Evolutionary conservation across 92 coral and sea anemone species (phyloP), one percentile per base, ranked within the genome.

Genomic region (Porites evermanni): DNA sequence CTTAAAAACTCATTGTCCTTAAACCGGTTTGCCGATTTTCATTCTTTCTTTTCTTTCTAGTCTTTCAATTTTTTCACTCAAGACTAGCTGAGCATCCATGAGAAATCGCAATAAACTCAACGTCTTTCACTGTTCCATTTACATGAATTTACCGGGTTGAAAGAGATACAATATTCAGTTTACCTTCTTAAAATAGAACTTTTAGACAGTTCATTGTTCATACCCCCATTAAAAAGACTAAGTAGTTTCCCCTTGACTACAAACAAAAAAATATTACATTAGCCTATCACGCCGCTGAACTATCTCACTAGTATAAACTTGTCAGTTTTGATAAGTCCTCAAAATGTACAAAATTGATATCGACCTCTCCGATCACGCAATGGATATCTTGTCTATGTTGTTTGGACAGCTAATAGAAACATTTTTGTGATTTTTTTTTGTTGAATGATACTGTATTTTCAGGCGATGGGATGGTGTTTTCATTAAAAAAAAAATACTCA

Each of bases 401-500:
- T 81, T 81, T 80, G 70, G 17, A 70, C 77, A 81, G 86, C 26
- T 81, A 67, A 81, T 70, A 56, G 53, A 53, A 81, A 69, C 7
- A 19, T 44, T 19, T 54, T 54, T 54, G 12, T 54, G 60, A 54
- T 10, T 54, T 2, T 69, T 68, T 74, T 58, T 54, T 32, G 50
- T 52, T 17, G 77, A 81, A 29, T 19, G 50, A 5, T 67, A 16
- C 12, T 67, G 2, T 38, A 38, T 38, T 79, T 29, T 26, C 74
- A 67, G 18, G 20, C 20, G 9, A 58, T 51, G 77, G 61, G 12
- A 59, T 77, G 54, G 24, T 70, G 74, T 72, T 81, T 81, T 53
- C 56, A n/a, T 70, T 70, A 5, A 69, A 38, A 16, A 7, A 38
- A 14, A 79, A 79, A 67, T 18, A 16, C 14, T 8, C 64, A 18